These are phyloP conservation scores for Cremastinae sp. DNA, from an alignment of 2,888 invertebrate species.

Conservation along the genomic window DNA sequence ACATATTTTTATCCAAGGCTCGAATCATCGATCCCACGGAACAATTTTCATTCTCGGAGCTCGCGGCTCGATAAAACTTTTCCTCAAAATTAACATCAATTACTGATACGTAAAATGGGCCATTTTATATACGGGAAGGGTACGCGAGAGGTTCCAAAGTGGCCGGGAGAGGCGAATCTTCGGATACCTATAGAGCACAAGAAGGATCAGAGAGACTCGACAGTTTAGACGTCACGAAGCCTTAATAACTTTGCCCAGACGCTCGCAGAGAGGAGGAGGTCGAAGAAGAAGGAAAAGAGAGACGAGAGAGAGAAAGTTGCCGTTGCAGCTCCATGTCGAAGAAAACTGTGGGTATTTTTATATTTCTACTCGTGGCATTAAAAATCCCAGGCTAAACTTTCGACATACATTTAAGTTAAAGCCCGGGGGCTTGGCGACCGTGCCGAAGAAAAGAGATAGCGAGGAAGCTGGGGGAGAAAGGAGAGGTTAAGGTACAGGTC, in stretches of 20 bases:
- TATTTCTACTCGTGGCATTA: slow-evolving; percentile 74
- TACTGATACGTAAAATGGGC: slow-evolving; percentile 1
- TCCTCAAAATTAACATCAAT: too few species aligned
- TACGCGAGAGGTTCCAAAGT: slow-evolving; percentile 5
- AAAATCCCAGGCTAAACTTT: slow-evolving; percentile 78
- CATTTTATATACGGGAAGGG: slow-evolving; percentile 7
- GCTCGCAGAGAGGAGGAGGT: slow-evolving; percentile 3
- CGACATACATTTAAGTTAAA: slow-evolving; percentile 78
- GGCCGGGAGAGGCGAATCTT: slow-evolving; percentile 4
- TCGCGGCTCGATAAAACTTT: too few species aligned
- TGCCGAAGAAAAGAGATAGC: slow-evolving; percentile 36
- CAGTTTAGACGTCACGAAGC: slow-evolving; percentile 70
- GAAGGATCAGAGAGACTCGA: slow-evolving; percentile 55
- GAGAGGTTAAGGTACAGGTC: slow-evolving; percentile 54
- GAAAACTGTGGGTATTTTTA: slow-evolving; percentile 73
- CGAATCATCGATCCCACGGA: too few species aligned
- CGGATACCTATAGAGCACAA: background rate
- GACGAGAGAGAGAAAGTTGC: slow-evolving; percentile 24
- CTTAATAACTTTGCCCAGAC: slow-evolving; percentile 72
- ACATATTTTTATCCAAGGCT: too few species aligned
- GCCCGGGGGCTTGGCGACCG: slow-evolving; percentile 66
- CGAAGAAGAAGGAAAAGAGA: slow-evolving; percentile 4
- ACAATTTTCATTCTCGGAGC: too few species aligned
- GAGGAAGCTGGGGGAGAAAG: background rate
- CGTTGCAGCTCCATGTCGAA: slow-evolving; percentile 27